phyloP scores from a whole-genome alignment of 1,140 invertebrate genomes.

The Pseudomyrmex pallidus region DNA sequence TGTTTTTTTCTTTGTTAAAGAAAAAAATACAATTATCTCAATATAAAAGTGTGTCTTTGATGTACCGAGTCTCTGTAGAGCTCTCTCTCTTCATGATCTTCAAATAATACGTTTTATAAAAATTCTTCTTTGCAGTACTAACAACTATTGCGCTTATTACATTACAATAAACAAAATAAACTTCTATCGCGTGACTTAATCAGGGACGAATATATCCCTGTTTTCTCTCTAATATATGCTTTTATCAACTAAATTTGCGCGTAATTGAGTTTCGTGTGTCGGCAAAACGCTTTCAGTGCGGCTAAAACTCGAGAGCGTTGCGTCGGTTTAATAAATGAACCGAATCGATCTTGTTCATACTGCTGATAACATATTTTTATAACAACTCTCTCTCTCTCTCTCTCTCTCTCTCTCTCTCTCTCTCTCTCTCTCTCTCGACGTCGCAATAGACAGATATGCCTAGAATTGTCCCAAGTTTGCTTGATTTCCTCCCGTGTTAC shows the following conservation, averaged over 20 bases:
- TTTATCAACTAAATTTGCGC: constrained; percentile 28
- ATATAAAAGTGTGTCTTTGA: not conserved
- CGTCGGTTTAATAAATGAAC: constrained; percentile 9
- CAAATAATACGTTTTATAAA: not conserved
- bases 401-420: not conserved
- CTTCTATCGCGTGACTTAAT: constrained; percentile 44
- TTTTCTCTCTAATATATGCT: not conserved
- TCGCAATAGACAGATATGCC: not conserved
- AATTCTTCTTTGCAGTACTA: too few species aligned
- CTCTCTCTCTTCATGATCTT: not conserved
- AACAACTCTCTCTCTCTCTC: constrained; percentile 10
- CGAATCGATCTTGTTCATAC: not conserved
- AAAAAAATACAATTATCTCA: too few species aligned
- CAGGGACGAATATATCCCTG: not conserved
- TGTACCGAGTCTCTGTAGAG: constrained; percentile 21
- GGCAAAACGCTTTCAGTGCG: constrained; percentile 6
- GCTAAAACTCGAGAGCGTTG: not conserved
- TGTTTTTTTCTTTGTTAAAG: not conserved
- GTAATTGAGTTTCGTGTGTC: constrained; percentile 12
- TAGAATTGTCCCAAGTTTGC: constrained; percentile 26
- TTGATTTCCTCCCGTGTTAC: not conserved
- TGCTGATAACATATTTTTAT: constrained; percentile 35
- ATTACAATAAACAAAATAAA: constrained; percentile 18
- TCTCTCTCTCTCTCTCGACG: constrained; percentile 1
- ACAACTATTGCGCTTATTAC: not conserved